Conservation (phyloP, 2,797 vertebrate genomes). For the Chelmon rostratus region DNA sequence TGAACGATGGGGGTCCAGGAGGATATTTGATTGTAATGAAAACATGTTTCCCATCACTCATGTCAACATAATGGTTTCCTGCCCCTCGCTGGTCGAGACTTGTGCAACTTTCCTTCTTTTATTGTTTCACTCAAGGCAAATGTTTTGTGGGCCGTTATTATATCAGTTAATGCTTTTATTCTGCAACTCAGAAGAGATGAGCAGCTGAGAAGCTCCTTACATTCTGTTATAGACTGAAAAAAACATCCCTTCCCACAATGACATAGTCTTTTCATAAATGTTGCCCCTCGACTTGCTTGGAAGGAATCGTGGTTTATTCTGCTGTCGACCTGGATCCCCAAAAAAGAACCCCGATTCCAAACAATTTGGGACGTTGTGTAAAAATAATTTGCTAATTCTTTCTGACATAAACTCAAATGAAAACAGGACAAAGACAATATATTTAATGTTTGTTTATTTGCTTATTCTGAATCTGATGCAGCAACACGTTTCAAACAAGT, state of each 20-base stretch:
- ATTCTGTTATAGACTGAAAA: neutral
- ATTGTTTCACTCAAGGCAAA: constrained; percentile 20
- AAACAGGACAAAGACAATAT: too few relatives aligned
- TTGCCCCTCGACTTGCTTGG: neutral
- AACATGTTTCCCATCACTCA: constrained; percentile 44
- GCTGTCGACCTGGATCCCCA: neutral
- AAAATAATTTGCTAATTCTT: too few relatives aligned
- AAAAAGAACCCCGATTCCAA: neutral
- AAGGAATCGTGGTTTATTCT: neutral
- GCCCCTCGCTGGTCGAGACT: neutral
- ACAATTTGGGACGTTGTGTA: too few relatives aligned
- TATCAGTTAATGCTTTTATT: constrained; percentile 9
- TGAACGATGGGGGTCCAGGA: constrained; percentile 51
- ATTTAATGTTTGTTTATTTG: too few relatives aligned
- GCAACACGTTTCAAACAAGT: too few relatives aligned
- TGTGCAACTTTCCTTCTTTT: neutral
- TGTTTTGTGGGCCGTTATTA: neutral
- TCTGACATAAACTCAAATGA: too few relatives aligned
- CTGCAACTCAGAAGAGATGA: neutral
- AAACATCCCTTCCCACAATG: constrained; percentile 1
- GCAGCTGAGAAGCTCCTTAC: neutral
- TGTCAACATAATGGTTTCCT: constrained; percentile 19
- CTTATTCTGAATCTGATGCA: too few relatives aligned
- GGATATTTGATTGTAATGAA: constrained; percentile 36
- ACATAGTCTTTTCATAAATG: neutral